Conservation (phyloP, 2,113 vertebrate species). For the Dascyllus trimaculatus region DNA sequence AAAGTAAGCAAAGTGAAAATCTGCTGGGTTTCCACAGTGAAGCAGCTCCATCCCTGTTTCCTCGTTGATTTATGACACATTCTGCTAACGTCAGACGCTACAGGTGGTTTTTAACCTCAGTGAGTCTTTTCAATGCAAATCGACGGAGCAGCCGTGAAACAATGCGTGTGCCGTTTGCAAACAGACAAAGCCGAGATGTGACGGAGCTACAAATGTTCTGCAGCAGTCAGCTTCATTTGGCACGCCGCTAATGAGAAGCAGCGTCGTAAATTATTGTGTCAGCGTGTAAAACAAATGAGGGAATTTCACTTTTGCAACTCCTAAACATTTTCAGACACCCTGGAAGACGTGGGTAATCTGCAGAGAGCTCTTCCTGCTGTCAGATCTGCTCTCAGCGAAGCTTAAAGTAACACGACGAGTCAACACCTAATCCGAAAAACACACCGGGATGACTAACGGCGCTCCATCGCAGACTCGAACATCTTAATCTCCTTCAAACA, state of each 20-base stretch:
- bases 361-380: slow-evolving; percentile 43
- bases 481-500: slow-evolving; percentile 34
- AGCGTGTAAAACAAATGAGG: slow-evolving; percentile 56
- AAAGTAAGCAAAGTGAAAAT: too few species aligned
- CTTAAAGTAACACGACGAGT: slow-evolving; percentile 66
- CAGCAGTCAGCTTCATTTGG: slow-evolving; percentile 62
- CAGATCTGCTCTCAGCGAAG: slow-evolving; percentile 52
- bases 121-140: slow-evolving; percentile 47
- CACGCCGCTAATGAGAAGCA: slow-evolving; percentile 60
- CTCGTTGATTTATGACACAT: too few species aligned
- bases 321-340: slow-evolving; percentile 53
- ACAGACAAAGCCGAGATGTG: slow-evolving; percentile 38
- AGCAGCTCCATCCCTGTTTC: too few species aligned
- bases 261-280: slow-evolving; percentile 69
- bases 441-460: slow-evolving; percentile 21
- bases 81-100: neutral
- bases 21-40: too few species aligned
- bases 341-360: slow-evolving; percentile 60
- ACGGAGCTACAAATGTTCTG: slow-evolving; percentile 53
- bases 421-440: slow-evolving; percentile 37
- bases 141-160: slow-evolving; percentile 20
- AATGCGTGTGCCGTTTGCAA: slow-evolving; percentile 30
- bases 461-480: neutral
- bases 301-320: slow-evolving; percentile 53
- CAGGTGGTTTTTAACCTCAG: slow-evolving; percentile 31